Evolutionary conservation across 2,888 invertebrate genomes (phyloP).

Genomic region (Chaetogeoica ovagalla): DNA sequence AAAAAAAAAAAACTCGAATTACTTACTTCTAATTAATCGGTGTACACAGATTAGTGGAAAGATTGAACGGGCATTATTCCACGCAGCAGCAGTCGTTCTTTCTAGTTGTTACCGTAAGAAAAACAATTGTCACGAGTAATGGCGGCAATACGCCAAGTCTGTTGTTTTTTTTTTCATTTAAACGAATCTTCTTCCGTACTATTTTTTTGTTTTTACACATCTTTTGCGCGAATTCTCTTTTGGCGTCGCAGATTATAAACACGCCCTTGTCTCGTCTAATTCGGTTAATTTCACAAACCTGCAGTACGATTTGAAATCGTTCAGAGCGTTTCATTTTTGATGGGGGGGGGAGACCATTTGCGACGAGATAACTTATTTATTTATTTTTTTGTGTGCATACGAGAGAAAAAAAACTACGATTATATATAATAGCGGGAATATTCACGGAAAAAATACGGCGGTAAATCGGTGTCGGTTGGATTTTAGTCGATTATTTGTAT

Average conservation of each 20-base stretch:
- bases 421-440: no score
- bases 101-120: conserved; percentile 9
- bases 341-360: no score
- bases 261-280: conserved; percentile 3
- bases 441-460: no score
- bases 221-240: conserved; percentile 18
- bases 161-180: conserved; percentile 45
- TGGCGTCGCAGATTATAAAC: conserved; percentile 11
- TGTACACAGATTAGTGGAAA: conserved; percentile 30
- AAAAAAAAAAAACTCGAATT: background rate
- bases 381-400: no score
- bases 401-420: no score
- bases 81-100: conserved; percentile 21
- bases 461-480: no score
- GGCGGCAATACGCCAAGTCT: conserved; percentile 36
- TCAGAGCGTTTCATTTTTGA: background rate
- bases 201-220: background rate
- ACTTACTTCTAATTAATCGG: conserved; percentile 18
- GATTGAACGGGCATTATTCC: conserved; percentile 19
- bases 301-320: background rate
- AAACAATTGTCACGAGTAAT: conserved; percentile 43
- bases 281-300: conserved; percentile 6
- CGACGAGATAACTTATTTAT: no score
- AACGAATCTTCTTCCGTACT: conserved; percentile 17
- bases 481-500: no score